Conservation (phyloP, 1,140 invertebrate genomes). For the Acromyrmex heyeri region DNA sequence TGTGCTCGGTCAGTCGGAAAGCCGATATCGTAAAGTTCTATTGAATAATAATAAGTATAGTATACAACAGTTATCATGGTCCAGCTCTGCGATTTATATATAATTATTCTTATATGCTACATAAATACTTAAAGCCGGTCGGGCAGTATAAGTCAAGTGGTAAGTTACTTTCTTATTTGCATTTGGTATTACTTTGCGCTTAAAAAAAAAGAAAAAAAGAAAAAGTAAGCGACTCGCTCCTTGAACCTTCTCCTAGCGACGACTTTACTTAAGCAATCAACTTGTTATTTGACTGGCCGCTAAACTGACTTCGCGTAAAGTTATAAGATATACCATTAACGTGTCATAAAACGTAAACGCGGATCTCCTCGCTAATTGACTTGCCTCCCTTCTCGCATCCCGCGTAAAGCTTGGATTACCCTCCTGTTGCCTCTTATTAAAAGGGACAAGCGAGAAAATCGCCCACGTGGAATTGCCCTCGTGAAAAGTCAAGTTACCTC, state of each 20-base stretch:
- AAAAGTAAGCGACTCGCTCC: slow-evolving; percentile 25
- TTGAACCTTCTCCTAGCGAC: slow-evolving; percentile 1
- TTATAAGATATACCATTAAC: slow-evolving; percentile 47
- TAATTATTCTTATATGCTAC: slow-evolving; percentile 40
- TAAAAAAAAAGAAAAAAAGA: not conserved
- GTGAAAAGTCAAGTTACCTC: slow-evolving; percentile 37
- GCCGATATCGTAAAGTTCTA: not conserved
- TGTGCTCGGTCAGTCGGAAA: not conserved
- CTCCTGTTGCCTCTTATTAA: slow-evolving; percentile 31
- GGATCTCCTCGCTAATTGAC: slow-evolving; percentile 47
- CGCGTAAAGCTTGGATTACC: slow-evolving; percentile 37
- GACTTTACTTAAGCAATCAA: slow-evolving; percentile 37
- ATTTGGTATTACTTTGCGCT: slow-evolving; percentile 42
- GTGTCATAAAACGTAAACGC: slow-evolving; percentile 51
- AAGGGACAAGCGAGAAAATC: slow-evolving; percentile 39
- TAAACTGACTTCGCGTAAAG: slow-evolving; percentile 39
- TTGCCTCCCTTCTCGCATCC: not conserved
- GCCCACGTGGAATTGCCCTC: slow-evolving; percentile 18
- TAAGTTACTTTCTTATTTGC: slow-evolving; percentile 35
- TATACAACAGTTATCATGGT: slow-evolving; percentile 14
- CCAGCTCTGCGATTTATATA: slow-evolving; percentile 12
- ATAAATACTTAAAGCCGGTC: slow-evolving; percentile 15
- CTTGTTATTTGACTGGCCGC: slow-evolving; percentile 43
- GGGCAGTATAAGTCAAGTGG: slow-evolving; percentile 1
- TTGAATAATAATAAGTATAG: not conserved